phyloP scores from a whole-genome alignment of 2,888 invertebrate genomes.

The Andrena praecox region DNA sequence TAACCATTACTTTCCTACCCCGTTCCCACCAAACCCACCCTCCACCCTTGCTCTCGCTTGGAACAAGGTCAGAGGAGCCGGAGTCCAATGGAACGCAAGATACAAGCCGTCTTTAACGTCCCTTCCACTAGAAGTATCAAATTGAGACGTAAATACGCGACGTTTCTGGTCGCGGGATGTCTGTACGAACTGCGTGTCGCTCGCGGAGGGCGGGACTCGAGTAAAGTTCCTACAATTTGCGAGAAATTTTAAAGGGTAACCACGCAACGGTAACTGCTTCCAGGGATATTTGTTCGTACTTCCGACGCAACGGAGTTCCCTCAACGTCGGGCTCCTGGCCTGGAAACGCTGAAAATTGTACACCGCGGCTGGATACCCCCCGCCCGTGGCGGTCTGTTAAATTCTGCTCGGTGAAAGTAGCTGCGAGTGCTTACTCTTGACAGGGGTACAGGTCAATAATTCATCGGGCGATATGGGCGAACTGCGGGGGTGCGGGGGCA shows the following conservation, averaged over 20 bases:
- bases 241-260: conserved; percentile 12
- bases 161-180: conserved; percentile 40
- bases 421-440: background rate
- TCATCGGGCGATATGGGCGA: conserved; percentile 31
- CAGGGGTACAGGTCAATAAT: conserved; percentile 27
- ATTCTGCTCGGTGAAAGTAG: conserved; percentile 2
- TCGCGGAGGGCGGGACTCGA: background rate
- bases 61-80: conserved; percentile 18
- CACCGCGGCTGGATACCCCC: background rate
- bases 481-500: background rate
- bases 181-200: conserved; percentile 58
- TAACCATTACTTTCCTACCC: conserved; percentile 69
- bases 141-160: conserved; percentile 58
- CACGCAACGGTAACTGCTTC: conserved; percentile 5
- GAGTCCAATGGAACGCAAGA: conserved; percentile 50
- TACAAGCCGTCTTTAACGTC: conserved; percentile 46
- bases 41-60: background rate
- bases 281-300: conserved; percentile 1
- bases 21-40: background rate
- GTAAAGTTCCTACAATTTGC: conserved; percentile 25
- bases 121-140: conserved; percentile 40
- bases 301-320: background rate
- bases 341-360: conserved; percentile 11
- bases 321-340: background rate
- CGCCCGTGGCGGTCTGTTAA: background rate